A percentile compares a stretch with the other conserved stretches of the same genome.
Conservation (phyloP, 2,797 vertebrate species). For the Parauchenoglanis ngamensis region DNA sequence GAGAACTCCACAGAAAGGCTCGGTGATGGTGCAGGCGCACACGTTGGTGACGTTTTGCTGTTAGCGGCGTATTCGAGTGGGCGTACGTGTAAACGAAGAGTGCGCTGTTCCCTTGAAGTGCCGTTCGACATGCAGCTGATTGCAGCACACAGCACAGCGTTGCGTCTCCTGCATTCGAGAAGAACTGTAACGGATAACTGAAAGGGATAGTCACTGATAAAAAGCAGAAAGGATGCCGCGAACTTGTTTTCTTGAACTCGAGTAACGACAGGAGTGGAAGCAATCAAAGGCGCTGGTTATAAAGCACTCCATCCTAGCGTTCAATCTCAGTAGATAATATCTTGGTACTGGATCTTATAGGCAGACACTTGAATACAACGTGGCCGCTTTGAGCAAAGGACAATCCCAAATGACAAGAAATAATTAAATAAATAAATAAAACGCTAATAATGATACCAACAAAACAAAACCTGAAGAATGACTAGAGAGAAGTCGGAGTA, state of each 20-base stretch:
- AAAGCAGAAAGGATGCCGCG: background rate
- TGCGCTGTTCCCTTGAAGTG: background rate
- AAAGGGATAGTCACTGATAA: background rate
- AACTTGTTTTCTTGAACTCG: background rate
- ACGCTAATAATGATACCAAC: background rate
- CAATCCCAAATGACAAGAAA: background rate
- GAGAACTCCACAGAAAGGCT: background rate
- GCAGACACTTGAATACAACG: background rate
- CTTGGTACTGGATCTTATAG: background rate
- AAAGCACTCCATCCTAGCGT: background rate
- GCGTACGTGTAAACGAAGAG: slow-evolving; percentile 8
- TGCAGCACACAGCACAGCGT: slow-evolving; percentile 11
- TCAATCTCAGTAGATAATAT: slow-evolving; percentile 12
- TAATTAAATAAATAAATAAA: background rate
- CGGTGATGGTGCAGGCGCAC: background rate
- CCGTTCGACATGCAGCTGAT: slow-evolving; percentile 9
- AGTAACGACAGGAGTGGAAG: background rate
- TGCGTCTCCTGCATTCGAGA: slow-evolving; percentile 1
- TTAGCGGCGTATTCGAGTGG: slow-evolving; percentile 8
- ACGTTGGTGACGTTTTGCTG: slow-evolving; percentile 14
- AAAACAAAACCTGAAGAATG: background rate
- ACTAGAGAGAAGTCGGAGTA: slow-evolving; percentile 7
- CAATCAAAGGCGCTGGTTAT: background rate
- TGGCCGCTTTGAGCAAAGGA: background rate
- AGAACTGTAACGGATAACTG: background rate